These are phyloP conservation scores for Mycteria americana DNA, from an alignment of 2,797 vertebrate genomes.

Conservation along the genomic window DNA sequence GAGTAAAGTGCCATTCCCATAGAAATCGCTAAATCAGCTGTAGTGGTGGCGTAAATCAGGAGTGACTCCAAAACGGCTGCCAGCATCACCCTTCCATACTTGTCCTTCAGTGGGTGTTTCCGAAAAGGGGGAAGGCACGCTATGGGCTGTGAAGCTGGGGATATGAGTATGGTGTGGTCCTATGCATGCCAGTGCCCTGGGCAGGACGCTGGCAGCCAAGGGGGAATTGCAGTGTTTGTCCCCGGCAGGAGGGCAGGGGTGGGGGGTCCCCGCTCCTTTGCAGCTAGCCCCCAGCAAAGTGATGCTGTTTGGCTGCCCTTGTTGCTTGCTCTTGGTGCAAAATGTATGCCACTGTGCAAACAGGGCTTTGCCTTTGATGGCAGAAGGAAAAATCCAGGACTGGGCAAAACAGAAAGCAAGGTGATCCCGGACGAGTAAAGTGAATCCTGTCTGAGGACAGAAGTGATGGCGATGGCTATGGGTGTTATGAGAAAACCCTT, in stretches of 20 bases:
- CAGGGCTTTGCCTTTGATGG: not conserved
- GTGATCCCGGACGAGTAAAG: not conserved
- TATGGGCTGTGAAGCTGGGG: not conserved
- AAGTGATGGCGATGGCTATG: not conserved
- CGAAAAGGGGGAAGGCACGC: not conserved
- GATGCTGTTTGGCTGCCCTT: not conserved
- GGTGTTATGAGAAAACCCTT: not conserved
- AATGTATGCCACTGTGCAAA: not conserved
- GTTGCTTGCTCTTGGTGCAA: not conserved
- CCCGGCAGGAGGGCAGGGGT: not conserved
- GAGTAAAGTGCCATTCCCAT: not conserved
- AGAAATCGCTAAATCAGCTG: not conserved
- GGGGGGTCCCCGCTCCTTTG: not conserved
- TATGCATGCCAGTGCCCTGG: rapidly evolving
- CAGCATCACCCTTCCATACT: not conserved
- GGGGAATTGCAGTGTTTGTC: not conserved
- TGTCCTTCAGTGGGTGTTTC: not conserved
- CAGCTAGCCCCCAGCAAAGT: not conserved
- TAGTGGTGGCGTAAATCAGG: not conserved
- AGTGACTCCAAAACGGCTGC: not conserved
- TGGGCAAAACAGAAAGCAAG: not conserved
- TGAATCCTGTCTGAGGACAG: not conserved
- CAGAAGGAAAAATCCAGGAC: not conserved
- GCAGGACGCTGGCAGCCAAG: not conserved
- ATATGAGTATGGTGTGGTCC: not conserved